Evolutionary conservation across 64 coral and sea anemone genomes (phyloP), one percentile per base, ranked within the genome.

Genomic region (Platygyra sinensis): DNA sequence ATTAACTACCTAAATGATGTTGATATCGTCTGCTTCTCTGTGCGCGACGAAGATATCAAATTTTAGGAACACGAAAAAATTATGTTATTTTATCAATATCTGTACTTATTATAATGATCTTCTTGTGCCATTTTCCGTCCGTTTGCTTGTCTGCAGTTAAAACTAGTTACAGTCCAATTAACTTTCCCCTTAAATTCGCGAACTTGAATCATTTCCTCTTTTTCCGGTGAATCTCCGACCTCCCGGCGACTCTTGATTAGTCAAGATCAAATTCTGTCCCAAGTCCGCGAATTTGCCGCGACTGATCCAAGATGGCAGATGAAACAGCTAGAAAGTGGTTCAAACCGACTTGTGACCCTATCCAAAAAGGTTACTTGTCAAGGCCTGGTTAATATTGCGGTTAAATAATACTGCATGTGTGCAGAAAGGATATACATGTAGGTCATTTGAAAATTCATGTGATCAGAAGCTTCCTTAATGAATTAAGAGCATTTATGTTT

Each of bases 361-460:
- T 85, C 24, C 32, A 85, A 27, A 5, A 85, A 52, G 81, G 54
- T 88, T 33, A 93, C 91, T 62, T 82, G 75, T 38, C 64, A 77
- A 62, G 86, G 33, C 49, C 91, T 86, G 12, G 80, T 93, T 22
- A 93, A 93, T 80, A 88, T 93, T 61, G n/a, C n/a, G n/a, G n/a
- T n/a, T n/a, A n/a, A n/a, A n/a, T n/a, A n/a, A n/a, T n/a, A n/a
- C n/a, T n/a, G n/a, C n/a, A n/a, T n/a, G n/a, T n/a, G n/a, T n/a
- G n/a, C n/a, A n/a, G n/a, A n/a, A n/a, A n/a, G n/a, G n/a, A n/a
- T n/a, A n/a, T n/a, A 86, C 86, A 20, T 93, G 91, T 93, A 74
- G 75, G 91, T 80, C 75, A 31, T 14, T 27, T 10, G 8, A 19
- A 30, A 3, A 24, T 55, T 60, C 31, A 36, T 36, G 33, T 36